phyloP scores from a whole-genome alignment of 2,888 invertebrate species.

The Philereme vetulata region DNA sequence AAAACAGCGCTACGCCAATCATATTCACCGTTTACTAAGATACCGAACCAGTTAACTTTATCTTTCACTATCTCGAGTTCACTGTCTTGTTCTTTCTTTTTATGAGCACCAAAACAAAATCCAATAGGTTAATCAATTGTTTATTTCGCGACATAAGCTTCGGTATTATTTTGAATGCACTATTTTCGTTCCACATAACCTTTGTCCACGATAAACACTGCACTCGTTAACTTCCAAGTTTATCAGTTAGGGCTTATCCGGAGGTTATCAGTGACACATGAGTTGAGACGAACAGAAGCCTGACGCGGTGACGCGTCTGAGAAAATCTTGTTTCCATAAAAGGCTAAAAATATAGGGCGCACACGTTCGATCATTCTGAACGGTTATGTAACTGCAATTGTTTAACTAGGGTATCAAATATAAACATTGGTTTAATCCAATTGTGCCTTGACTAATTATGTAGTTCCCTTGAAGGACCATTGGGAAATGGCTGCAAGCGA shows the following conservation, averaged over 20 bases:
- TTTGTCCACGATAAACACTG: conserved; percentile 41
- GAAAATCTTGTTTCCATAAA: conserved; percentile 62
- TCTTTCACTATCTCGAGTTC: conserved; percentile 40
- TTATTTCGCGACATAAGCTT: conserved; percentile 30
- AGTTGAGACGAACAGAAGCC: conserved; percentile 47
- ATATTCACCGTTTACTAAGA: conserved; percentile 49
- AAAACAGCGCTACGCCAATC: conserved; percentile 68
- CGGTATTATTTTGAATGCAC: conserved; percentile 39
- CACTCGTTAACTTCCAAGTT: conserved; percentile 40
- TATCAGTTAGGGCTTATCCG: conserved; percentile 48
- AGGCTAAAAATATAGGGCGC: conserved; percentile 53
- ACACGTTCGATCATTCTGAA: conserved; percentile 51
- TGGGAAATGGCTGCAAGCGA: conserved; percentile 43
- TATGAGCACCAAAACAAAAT: conserved; percentile 50
- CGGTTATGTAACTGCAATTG: conserved; percentile 26
- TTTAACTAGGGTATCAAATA: conserved; percentile 32
- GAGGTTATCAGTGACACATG: conserved; percentile 61
- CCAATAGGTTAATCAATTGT: conserved; percentile 28
- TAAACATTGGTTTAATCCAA: conserved; percentile 14
- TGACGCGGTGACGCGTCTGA: conserved; percentile 52
- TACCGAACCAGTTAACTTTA: conserved; percentile 39
- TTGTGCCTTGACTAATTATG: conserved; percentile 11
- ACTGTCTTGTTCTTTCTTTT: conserved; percentile 57
- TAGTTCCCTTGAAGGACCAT: conserved; percentile 48
- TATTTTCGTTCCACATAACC: conserved; percentile 51